Evolutionary conservation across 2,888 invertebrate genomes (phyloP).

Genomic region (Caenorhabditis uteleia): DNA sequence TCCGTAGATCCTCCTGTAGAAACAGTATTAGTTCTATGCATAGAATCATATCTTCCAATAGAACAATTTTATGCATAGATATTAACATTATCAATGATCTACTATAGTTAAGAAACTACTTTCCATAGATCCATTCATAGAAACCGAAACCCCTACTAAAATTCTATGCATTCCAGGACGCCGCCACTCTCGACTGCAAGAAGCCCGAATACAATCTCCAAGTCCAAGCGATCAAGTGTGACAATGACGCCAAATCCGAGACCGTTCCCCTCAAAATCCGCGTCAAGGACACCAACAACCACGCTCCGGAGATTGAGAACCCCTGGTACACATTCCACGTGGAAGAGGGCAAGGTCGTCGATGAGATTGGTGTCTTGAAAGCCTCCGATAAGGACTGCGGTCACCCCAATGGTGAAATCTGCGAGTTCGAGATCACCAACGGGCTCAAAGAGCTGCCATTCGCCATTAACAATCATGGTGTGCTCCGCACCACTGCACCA

Average conservation of each 20-base stretch:
- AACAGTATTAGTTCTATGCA: too few relatives aligned
- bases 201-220: slow-evolving; percentile 55
- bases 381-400: slow-evolving; percentile 93
- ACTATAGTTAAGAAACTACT: too few relatives aligned
- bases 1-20: too few relatives aligned
- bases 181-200: slow-evolving; percentile 59
- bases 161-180: slow-evolving; percentile 32
- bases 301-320: slow-evolving; percentile 87
- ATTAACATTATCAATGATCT: too few relatives aligned
- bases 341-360: slow-evolving; percentile 82
- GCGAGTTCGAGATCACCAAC: slow-evolving; percentile 92
- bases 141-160: too few relatives aligned
- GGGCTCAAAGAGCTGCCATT: slow-evolving; percentile 65
- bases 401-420: slow-evolving; percentile 91
- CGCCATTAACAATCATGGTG: slow-evolving; percentile 65
- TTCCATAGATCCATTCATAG: too few relatives aligned
- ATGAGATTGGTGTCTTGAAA: slow-evolving; percentile 87
- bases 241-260: slow-evolving; percentile 57
- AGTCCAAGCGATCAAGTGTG: slow-evolving; percentile 63
- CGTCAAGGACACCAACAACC: slow-evolving; percentile 94
- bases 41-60: too few relatives aligned
- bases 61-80: too few relatives aligned
- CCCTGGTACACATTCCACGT: slow-evolving; percentile 87
- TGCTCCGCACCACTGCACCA: slow-evolving; percentile 89
- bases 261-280: slow-evolving; percentile 74